Conservation (phyloP, 2,888 invertebrate genomes). For the Caenorhabditis uteleia region DNA sequence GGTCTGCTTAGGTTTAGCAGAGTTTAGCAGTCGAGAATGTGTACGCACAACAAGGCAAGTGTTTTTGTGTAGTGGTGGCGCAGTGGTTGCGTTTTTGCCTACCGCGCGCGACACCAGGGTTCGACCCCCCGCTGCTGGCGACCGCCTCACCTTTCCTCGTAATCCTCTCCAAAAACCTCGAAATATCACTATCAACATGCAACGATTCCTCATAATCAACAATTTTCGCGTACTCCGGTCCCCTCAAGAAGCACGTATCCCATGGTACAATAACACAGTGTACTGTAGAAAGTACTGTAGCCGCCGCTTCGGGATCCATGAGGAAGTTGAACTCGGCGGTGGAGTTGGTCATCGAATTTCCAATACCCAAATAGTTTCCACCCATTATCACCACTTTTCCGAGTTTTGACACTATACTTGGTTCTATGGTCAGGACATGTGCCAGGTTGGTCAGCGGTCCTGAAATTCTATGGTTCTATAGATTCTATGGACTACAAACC, state of each 20-base stretch:
- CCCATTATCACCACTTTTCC: constrained; percentile 62
- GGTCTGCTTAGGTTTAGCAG: no score
- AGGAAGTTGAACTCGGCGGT: constrained; percentile 82
- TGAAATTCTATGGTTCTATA: constrained; percentile 9
- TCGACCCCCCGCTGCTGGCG: constrained; percentile 9
- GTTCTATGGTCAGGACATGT: constrained; percentile 71
- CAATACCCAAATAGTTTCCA: constrained; percentile 68
- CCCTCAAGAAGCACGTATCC: constrained; percentile 73
- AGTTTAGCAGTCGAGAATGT: no score
- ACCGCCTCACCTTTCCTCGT: no score
- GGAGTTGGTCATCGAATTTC: constrained; percentile 68
- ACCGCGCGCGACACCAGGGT: not conserved
- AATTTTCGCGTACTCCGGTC: constrained; percentile 44
- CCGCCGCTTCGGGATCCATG: constrained; percentile 81
- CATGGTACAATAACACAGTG: constrained; percentile 77
- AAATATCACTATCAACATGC: constrained; percentile 31
- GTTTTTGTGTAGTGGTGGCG: no score
- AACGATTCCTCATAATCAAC: constrained; percentile 54
- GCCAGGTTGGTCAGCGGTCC: constrained; percentile 73
- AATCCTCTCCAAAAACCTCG: constrained; percentile 36
- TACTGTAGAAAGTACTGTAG: constrained; percentile 77
- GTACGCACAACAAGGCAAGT: no score
- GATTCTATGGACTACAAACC: no score
- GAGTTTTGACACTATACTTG: constrained; percentile 66
- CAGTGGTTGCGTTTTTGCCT: no score